A percentile compares a stretch with the other conserved stretches of the same genome.
These are phyloP conservation scores for Hypomesus transpacificus DNA, from an alignment of 2,113 vertebrate genomes.

Conservation along the genomic window DNA sequence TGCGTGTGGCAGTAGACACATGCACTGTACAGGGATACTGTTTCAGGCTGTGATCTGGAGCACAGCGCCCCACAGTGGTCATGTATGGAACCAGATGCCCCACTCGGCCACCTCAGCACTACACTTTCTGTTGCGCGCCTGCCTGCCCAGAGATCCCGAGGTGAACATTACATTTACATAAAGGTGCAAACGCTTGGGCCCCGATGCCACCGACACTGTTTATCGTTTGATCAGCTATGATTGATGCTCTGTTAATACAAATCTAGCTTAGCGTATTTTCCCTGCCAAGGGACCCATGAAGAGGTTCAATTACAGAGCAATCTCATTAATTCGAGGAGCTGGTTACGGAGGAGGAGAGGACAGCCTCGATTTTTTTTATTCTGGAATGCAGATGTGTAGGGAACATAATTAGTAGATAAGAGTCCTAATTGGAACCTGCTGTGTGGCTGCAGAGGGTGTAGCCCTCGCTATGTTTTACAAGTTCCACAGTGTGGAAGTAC, in stretches of 20 bases:
- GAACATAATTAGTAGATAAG: conserved; percentile 86
- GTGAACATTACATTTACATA: conserved; percentile 76
- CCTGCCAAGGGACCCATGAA: conserved; percentile 91
- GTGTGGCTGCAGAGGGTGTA: conserved; percentile 64
- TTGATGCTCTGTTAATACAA: conserved; percentile 91
- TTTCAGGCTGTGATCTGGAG: conserved; percentile 71
- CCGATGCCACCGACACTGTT: conserved; percentile 79
- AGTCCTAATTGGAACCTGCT: conserved; percentile 75
- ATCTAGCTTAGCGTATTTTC: conserved; percentile 90
- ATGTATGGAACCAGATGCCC: background rate
- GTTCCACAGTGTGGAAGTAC: conserved; percentile 58
- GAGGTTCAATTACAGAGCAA: conserved; percentile 91
- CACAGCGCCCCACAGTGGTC: conserved; percentile 87
- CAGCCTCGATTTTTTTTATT: conserved; percentile 56
- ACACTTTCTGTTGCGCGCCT: conserved; percentile 52
- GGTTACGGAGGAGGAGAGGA: conserved; percentile 85
- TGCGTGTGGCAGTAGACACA: background rate
- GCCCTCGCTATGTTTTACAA: conserved; percentile 65
- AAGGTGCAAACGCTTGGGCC: conserved; percentile 56
- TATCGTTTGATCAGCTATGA: conserved; percentile 91
- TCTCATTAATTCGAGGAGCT: conserved; percentile 93
- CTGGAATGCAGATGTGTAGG: conserved; percentile 84
- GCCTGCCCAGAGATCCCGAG: conserved; percentile 65
- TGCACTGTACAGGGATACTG: no score
- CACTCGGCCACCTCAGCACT: conserved; percentile 2